Conservation (phyloP, 2,113 vertebrate species). For the Eonycteris spelaea region DNA sequence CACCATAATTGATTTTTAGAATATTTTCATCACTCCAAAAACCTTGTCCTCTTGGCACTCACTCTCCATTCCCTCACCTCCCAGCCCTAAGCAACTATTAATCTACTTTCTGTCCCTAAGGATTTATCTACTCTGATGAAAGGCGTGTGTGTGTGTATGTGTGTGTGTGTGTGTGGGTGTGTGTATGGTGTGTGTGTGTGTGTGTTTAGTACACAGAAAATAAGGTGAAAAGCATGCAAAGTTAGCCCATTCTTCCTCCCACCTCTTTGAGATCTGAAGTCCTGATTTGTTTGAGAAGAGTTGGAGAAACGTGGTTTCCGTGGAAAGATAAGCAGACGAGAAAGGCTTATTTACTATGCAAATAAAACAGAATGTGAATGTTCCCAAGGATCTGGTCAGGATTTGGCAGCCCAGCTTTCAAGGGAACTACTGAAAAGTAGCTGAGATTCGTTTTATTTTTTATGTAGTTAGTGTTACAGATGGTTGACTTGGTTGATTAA, state of each 20-base stretch:
- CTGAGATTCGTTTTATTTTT: neutral
- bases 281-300: neutral
- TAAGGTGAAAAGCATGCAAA: neutral
- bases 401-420: neutral
- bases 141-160: neutral
- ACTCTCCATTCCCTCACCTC: neutral
- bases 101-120: neutral
- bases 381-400: neutral
- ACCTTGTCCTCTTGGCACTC: neutral
- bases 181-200: neutral
- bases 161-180: neutral
- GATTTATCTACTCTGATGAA: neutral
- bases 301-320: neutral
- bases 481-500: neutral
- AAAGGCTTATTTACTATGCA: neutral
- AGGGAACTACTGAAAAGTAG: neutral
- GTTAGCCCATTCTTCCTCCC: neutral
- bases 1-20: neutral
- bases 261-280: neutral
- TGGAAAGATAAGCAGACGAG: neutral
- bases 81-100: neutral
- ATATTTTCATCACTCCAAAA: neutral
- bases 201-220: neutral
- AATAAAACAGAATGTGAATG: neutral
- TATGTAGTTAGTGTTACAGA: neutral